Base-by-base conservation (phyloP, 2,113 vertebrate species). In the Laterallus jamaicensis region DNA sequence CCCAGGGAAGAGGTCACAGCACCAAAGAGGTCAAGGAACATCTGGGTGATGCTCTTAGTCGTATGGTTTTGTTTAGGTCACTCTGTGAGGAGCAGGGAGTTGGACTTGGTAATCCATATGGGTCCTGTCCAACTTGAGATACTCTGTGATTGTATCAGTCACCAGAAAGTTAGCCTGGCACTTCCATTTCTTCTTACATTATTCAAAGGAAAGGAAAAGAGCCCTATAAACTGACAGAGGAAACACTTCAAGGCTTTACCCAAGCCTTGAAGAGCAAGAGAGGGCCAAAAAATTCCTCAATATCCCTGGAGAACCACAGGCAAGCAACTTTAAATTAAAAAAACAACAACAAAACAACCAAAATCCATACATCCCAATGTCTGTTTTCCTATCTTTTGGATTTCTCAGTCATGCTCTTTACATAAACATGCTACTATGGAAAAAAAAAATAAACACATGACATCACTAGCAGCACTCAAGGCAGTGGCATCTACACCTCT, bases 1-100 rank as follows among this genome's bases (percentile, higher is more conserved):
- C 22, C 22, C 42, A 22, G 49, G 54, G 71, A 25, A n/a, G 67
- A 0, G 16, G 22, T 28, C 39, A 32, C 0, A 0, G 82, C 52
- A 40, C 56, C 15, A 24, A n/a, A 71, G 52, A n/a, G 82, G n/a
- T 76, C 29, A 49, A 4, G 11, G 20, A 63, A 58, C 12, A 0
- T 22, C 68, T n/a, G 47, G 5, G 13, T 1, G 2, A 47, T 4
- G 4, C 54, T 83, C 50, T 62, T 15, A 17, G 5, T 6, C 25
- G 12, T 3, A 3, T 0, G 2, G 54, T 22, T 80, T 19, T 32
- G 11, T 11, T 25, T 7, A 20, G 44, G 52, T 8, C 59, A 7
- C 28, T 21, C 56, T 83, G 47, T 49, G 47, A 49, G 49, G 21
- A 49, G 49, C 49, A 49, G 20, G 21, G 49, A 49, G 67, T 0